A percentile compares a stretch with the other conserved stretches of the same genome.
These are phyloP conservation scores for Bergia sp. DNA, from an alignment of 92 coral and sea anemone genomes.

Conservation along the genomic window DNA sequence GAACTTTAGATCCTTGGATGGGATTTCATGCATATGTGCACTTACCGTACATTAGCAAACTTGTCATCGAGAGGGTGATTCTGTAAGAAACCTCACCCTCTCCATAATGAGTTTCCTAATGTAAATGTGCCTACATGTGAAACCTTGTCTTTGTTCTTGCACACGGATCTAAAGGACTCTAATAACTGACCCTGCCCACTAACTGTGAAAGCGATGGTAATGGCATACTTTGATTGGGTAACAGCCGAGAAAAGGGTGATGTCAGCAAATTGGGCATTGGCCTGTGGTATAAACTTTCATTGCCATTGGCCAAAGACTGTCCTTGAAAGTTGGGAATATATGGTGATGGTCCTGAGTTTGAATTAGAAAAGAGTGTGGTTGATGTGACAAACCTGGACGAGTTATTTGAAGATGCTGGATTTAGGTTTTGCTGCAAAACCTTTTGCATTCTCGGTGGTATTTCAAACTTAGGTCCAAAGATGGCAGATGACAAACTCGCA, in stretches of 20 bases:
- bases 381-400: conserved; percentile 40
- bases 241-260: not conserved
- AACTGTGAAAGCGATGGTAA: not conserved
- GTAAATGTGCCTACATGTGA: too few species aligned
- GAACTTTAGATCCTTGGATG: too few species aligned
- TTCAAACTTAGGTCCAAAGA: conserved; percentile 41
- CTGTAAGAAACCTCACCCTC: too few species aligned
- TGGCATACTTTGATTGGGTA: not conserved
- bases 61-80: too few species aligned
- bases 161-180: too few species aligned
- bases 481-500: conserved; percentile 6
- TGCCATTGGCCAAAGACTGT: not conserved
- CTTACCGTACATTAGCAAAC: too few species aligned
- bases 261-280: conserved; percentile 7
- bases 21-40: too few species aligned
- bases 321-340: not conserved
- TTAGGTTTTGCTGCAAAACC: conserved; percentile 21
- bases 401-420: not conserved
- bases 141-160: too few species aligned
- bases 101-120: too few species aligned
- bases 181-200: not conserved
- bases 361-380: not conserved
- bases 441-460: conserved; percentile 32
- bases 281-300: not conserved
- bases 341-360: not conserved